Evolutionary conservation across 2,113 vertebrate species (phyloP), one percentile per base, ranked within the genome.

Genomic region (Oreochromis aureus): DNA sequence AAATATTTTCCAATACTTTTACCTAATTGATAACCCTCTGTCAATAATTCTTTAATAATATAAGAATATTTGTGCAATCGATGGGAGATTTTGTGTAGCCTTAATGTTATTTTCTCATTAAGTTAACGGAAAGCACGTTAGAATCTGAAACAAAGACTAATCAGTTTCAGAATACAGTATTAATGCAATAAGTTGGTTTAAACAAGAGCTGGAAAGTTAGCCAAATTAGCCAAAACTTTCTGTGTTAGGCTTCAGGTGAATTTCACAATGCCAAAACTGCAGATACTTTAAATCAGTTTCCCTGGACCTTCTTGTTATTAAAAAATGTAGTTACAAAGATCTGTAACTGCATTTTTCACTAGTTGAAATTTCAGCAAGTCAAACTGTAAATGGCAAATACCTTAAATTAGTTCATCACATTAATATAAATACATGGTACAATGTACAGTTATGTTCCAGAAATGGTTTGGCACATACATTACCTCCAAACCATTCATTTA

Each of bases 1-100:
- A 73, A 41, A 46, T 46, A 73, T 73, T 46, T 27, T 46, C 41
- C 22, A 73, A 27, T 46, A 73, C 41, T 53, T 54, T 61, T 92
- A 73, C 58, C 92, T 92, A 89, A 90, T 93, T 92, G 78, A 91
- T 87, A 56, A 18, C 76, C 54, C 80, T 81, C 41, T 87, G 58
- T 71, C 46, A 27, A 22, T 6, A 16, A 18, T 46, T 73, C 13
- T 80, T 95, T 30, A 92, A 94, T 93, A 80, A 90, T 92, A 92
- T 10, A 92, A 13, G 10, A 6, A 34, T 82, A 73, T 87, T 88
- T 91, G 87, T 80, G 78, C 79, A 88, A n/a, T 55, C 61, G 83
- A 87, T 86, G 82, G 24, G 12, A 7, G 51, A 79, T 84, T 89
- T 81, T 71, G 48, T 84, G 83, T 36, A 56, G 91, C 89, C 89